phyloP scores from a whole-genome alignment of 2,888 invertebrate genomes.

The Melanchra persicariae region DNA sequence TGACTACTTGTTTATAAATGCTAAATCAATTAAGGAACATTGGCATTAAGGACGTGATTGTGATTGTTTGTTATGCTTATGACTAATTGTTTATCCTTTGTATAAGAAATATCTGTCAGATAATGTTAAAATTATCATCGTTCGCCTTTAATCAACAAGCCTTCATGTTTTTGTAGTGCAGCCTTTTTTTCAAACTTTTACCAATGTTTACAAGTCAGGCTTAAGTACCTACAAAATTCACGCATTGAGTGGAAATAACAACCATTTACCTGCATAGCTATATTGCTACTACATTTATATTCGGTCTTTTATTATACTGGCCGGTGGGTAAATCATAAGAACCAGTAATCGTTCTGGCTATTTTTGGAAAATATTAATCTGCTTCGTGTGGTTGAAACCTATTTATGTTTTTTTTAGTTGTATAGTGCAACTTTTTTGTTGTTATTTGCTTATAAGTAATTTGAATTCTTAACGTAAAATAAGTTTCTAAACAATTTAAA shows the following conservation, averaged over 20 bases:
- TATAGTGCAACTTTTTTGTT: neutral
- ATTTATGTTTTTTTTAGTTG: neutral
- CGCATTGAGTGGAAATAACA: neutral
- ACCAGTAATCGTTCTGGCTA: constrained; percentile 4
- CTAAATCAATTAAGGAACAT: neutral
- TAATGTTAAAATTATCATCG: neutral
- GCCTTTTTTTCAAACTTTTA: neutral
- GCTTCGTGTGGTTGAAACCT: neutral
- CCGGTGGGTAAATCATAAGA: neutral
- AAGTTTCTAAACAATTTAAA: neutral
- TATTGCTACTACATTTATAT: neutral
- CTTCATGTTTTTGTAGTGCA: neutral
- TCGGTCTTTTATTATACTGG: neutral
- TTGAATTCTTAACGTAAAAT: neutral
- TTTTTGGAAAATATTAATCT: neutral
- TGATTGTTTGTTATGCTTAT: constrained; percentile 25
- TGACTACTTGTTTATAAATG: neutral
- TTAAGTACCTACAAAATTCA: neutral
- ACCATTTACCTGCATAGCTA: neutral
- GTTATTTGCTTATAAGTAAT: neutral
- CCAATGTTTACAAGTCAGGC: neutral
- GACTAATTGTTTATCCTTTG: constrained; percentile 5
- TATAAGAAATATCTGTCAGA: neutral
- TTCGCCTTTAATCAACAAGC: neutral
- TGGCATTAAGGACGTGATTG: constrained; percentile 3